Conservation (phyloP, 64 coral and sea anemone species). For the Cladopsammia gracilis region DNA sequence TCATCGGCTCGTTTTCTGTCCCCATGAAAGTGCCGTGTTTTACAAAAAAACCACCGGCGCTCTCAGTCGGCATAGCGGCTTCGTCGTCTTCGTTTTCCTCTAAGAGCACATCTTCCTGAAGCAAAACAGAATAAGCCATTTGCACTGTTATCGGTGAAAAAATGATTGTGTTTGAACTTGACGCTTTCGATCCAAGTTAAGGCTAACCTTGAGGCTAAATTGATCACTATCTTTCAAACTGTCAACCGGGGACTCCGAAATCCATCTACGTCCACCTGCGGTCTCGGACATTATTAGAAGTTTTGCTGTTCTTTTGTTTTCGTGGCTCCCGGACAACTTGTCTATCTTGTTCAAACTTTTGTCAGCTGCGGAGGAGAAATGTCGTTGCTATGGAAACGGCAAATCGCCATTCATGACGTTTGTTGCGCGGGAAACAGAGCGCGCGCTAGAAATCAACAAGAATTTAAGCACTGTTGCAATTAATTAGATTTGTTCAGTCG, state of each 20-base stretch:
- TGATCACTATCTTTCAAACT: slow-evolving; percentile 40
- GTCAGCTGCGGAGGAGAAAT: background rate
- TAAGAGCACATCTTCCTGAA: slow-evolving; percentile 3
- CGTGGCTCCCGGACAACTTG: background rate
- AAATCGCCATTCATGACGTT: slow-evolving; percentile 46
- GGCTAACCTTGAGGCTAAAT: slow-evolving; percentile 27
- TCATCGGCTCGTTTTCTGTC: background rate
- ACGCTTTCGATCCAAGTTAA: background rate
- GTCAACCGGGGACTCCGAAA: slow-evolving; percentile 31
- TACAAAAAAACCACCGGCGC: slow-evolving; percentile 26
- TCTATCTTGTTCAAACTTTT: slow-evolving; percentile 8
- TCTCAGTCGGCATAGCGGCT: background rate
- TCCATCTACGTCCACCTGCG: background rate
- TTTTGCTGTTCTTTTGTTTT: slow-evolving; percentile 34
- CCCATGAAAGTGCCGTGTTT: slow-evolving; percentile 56
- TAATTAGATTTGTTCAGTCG: too few relatives aligned
- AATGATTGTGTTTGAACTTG: background rate
- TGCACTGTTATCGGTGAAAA: background rate
- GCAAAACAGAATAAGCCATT: background rate
- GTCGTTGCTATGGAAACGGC: slow-evolving; percentile 27
- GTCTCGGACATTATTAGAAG: background rate
- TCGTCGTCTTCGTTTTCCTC: slow-evolving; percentile 30
- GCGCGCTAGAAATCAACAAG: background rate
- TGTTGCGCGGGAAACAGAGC: background rate
- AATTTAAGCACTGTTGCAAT: too few relatives aligned